phyloP scores from a whole-genome alignment of 64 coral and sea anemone species.

The Cladopsammia gracilis region DNA sequence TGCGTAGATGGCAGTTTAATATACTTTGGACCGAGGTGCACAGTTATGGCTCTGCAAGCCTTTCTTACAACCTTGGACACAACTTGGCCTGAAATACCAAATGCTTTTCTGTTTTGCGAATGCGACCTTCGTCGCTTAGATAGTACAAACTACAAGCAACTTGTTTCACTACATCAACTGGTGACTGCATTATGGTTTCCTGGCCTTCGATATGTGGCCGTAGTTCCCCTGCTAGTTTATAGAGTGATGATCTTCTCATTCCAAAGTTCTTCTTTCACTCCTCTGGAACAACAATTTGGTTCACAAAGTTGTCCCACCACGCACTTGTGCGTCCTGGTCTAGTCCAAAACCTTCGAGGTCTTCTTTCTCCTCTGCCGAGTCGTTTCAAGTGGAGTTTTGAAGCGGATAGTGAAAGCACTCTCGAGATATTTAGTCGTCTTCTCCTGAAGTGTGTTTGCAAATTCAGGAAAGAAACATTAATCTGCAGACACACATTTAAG shows the following conservation, averaged over 20 bases:
- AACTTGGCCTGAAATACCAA: constrained; percentile 34
- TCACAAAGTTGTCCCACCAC: not conserved
- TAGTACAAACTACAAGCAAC: constrained; percentile 52
- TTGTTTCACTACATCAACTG: constrained; percentile 50
- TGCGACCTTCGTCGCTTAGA: constrained; percentile 26
- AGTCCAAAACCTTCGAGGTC: not conserved
- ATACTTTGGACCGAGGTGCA: not conserved
- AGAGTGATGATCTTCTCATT: not conserved
- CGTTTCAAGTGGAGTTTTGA: too few relatives aligned
- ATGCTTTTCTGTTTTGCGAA: constrained; percentile 37
- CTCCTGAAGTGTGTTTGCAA: too few relatives aligned
- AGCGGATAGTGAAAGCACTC: too few relatives aligned
- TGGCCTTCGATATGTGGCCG: constrained; percentile 39
- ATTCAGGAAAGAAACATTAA: too few relatives aligned
- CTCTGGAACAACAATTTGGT: not conserved
- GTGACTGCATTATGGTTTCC: constrained; percentile 15
- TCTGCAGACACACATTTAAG: too few relatives aligned
- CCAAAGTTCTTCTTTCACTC: constrained; percentile 26
- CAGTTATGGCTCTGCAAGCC: constrained; percentile 10
- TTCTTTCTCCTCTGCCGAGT: not conserved
- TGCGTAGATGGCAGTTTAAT: not conserved
- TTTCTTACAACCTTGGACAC: constrained; percentile 26
- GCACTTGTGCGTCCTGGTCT: not conserved
- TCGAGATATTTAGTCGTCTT: too few relatives aligned
- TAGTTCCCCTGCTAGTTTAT: not conserved